Conservation (phyloP, 1,140 invertebrate genomes). For the Nasonia vitripennis region DNA sequence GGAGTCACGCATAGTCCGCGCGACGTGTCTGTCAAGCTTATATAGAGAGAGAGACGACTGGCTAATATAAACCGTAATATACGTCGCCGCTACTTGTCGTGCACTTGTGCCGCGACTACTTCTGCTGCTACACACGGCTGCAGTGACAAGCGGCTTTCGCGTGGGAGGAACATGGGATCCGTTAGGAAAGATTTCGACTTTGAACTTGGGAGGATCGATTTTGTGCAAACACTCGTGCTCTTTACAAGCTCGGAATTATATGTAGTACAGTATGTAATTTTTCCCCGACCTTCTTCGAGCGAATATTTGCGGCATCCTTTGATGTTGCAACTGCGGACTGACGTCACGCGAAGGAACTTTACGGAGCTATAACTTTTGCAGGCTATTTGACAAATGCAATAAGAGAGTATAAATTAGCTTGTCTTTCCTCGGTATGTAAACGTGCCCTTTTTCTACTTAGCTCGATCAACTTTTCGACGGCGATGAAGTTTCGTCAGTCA, state of each 20-base stretch:
- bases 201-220: too few relatives aligned
- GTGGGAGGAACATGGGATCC: too few relatives aligned
- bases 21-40: background rate
- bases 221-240: too few relatives aligned
- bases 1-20: background rate
- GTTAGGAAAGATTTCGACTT: too few relatives aligned
- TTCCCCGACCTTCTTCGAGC: background rate
- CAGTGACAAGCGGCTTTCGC: too few relatives aligned
- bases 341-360: background rate
- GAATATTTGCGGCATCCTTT: background rate
- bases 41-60: background rate
- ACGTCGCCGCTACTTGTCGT: too few relatives aligned
- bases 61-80: too few relatives aligned
- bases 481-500: background rate
- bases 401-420: background rate
- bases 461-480: background rate
- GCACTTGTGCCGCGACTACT: too few relatives aligned
- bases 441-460: background rate
- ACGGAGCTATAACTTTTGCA: background rate
- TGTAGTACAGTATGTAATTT: background rate
- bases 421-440: background rate
- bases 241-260: too few relatives aligned
- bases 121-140: too few relatives aligned
- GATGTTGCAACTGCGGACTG: background rate
- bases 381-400: background rate